These are phyloP conservation scores for cat (Felis catus) DNA, from an alignment of 2,113 vertebrate species.

Conservation along the genomic window F.catus_Fca126_mat1.0 CM031424.1:85505001-85505500, in stretches of 20 bases:
- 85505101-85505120: background rate
- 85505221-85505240: background rate
- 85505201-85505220: background rate
- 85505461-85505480: background rate
- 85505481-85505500: fast-evolving
- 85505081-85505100: background rate
- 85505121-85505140: background rate
- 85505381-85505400: background rate
- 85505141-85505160: background rate
- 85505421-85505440: background rate
- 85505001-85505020: background rate
- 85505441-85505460: background rate
- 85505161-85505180: background rate
- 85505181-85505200: background rate
- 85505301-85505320: background rate
- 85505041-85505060: background rate
- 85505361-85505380: background rate
- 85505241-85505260: background rate
- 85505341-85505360: background rate
- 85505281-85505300: background rate
- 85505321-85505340: background rate
- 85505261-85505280: background rate
- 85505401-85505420: background rate
- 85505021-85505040: background rate
- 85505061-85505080: background rate